Conservation (phyloP, 2,113 vertebrate genomes). For the Shinisaurus crocodilurus region DNA sequence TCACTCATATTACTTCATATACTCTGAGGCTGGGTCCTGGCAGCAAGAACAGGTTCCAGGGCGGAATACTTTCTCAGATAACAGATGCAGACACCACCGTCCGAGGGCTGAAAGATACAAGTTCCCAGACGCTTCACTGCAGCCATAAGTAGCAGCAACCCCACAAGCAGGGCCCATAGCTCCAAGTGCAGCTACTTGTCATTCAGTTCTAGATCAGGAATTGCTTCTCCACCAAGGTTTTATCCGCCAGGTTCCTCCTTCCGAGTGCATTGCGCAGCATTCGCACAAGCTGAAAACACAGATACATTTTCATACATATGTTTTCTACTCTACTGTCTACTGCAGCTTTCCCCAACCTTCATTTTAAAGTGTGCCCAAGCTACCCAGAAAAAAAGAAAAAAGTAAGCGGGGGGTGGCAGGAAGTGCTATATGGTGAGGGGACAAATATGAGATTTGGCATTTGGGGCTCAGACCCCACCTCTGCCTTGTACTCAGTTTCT, state of each 20-base stretch:
- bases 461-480: too few relatives aligned
- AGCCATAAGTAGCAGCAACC: rapidly evolving
- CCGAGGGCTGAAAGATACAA: neutral
- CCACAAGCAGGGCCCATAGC: neutral
- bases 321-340: neutral
- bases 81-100: neutral
- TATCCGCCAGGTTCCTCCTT: slow-evolving; percentile 49
- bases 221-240: slow-evolving; percentile 49
- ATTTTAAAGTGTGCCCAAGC: too few relatives aligned
- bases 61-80: too few relatives aligned
- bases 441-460: too few relatives aligned
- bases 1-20: neutral
- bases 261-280: slow-evolving; percentile 1
- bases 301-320: too few relatives aligned
- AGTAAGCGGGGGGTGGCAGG: too few relatives aligned
- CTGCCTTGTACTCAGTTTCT: too few relatives aligned
- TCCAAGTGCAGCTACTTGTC: neutral
- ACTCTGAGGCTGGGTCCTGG: neutral
- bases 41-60: neutral
- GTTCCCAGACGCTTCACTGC: rapidly evolving
- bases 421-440: too few relatives aligned
- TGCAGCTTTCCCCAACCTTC: neutral
- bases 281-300: slow-evolving; percentile 1
- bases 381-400: neutral
- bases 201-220: slow-evolving; percentile 37